phyloP scores from a whole-genome alignment of 2,113 vertebrate species.

The Callaeas wilsoni region DNA sequence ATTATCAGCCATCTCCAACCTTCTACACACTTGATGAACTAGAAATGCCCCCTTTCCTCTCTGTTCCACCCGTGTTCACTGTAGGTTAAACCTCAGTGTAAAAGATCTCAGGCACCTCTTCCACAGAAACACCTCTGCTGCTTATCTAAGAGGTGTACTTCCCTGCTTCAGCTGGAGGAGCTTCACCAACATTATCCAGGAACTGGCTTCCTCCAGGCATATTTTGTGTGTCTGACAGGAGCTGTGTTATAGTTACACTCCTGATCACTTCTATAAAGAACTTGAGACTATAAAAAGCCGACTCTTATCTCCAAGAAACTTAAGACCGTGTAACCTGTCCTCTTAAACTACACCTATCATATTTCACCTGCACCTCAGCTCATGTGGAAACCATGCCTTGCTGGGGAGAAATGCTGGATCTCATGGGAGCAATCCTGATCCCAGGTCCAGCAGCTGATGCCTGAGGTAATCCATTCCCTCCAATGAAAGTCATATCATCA shows the following conservation, averaged over 20 bases:
- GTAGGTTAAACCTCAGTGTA: not conserved
- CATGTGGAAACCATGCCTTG: not conserved
- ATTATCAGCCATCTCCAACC: not conserved
- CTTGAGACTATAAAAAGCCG: not conserved
- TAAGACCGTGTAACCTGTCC: not conserved
- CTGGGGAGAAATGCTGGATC: not conserved
- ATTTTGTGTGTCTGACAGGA: not conserved
- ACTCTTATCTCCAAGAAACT: not conserved
- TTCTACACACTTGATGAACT: accelerated
- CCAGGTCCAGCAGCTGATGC: not conserved
- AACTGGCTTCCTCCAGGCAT: not conserved
- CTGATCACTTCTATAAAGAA: not conserved
- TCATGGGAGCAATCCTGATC: not conserved
- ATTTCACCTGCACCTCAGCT: not conserved
- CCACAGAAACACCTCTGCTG: not conserved
- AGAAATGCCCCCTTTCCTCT: not conserved
- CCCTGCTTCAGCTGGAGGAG: not conserved
- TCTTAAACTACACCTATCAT: not conserved
- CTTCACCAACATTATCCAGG: not conserved
- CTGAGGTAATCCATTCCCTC: not conserved
- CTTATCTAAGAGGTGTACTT: not conserved
- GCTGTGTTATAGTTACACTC: not conserved
- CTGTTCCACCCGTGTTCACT: not conserved
- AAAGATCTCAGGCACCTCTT: not conserved
- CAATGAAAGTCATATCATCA: not conserved